Percentiles rank a stretch among this genome's conserved stretches.
Conservation (phyloP, 2,113 vertebrate genomes). For the Campylomormyrus tamandua region DNA sequence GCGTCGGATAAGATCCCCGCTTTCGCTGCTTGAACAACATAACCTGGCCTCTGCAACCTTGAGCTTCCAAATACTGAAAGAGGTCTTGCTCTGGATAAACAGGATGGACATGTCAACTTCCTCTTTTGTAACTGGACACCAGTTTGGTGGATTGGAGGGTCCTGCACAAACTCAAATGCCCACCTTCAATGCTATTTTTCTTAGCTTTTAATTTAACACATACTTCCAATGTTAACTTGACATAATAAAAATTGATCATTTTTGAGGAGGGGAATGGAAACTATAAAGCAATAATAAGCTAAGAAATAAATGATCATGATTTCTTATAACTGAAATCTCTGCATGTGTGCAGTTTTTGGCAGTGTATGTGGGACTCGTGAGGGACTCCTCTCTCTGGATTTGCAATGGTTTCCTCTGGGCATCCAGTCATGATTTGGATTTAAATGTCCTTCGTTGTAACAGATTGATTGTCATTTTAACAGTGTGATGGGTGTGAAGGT, state of each 20-base stretch:
- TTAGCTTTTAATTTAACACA: not conserved
- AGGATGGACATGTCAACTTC: slow-evolving; percentile 9
- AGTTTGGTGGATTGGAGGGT: not conserved
- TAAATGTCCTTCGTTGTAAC: not conserved
- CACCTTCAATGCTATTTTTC: not conserved
- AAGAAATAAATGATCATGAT: not conserved
- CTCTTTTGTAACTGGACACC: slow-evolving; percentile 11
- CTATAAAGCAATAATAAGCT: not conserved
- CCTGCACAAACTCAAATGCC: not conserved
- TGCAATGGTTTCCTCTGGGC: not conserved
- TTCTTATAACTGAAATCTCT: not conserved
- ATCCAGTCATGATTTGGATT: not conserved
- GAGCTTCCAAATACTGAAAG: not conserved
- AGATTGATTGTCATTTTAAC: not conserved
- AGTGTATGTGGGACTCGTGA: not conserved
- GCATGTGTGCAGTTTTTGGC: not conserved
- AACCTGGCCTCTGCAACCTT: not conserved
- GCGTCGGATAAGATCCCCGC: not conserved
- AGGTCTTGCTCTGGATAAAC: not conserved
- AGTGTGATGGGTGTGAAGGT: not conserved
- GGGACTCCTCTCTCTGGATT: not conserved
- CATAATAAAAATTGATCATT: not conserved
- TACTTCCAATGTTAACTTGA: not conserved
- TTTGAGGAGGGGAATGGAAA: not conserved
- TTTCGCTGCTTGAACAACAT: not conserved